Percentiles rank a stretch among this genome's conserved stretches.
phyloP scores from a whole-genome alignment of 2,113 vertebrate species.

The Anhinga anhinga region DNA sequence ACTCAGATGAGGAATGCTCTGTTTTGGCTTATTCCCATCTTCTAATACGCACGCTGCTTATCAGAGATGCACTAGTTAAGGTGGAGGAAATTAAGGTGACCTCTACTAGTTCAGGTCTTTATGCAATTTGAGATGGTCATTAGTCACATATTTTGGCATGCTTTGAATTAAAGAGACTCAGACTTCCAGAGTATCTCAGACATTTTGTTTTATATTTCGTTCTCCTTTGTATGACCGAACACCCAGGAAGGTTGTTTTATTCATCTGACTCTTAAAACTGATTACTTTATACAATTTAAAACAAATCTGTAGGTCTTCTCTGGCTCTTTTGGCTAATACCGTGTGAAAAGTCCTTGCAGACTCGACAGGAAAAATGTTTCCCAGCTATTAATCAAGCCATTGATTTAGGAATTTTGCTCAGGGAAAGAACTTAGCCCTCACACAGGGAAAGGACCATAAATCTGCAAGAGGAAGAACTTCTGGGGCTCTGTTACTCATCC shows the following conservation, averaged over 20 bases:
- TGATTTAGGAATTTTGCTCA: slow-evolving; percentile 56
- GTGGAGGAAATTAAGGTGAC: slow-evolving; percentile 67
- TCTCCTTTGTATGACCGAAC: neutral
- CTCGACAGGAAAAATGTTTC: neutral
- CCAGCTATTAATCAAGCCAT: slow-evolving; percentile 54
- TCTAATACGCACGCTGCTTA: neutral
- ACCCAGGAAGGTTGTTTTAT: neutral
- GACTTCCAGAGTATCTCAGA: neutral
- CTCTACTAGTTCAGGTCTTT: slow-evolving; percentile 47
- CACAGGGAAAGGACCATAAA: slow-evolving; percentile 4
- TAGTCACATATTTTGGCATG: slow-evolving; percentile 59
- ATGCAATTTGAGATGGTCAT: slow-evolving; percentile 61
- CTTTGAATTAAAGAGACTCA: neutral
- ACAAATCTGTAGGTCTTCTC: neutral
- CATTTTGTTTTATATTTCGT: neutral
- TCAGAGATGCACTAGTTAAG: slow-evolving; percentile 56
- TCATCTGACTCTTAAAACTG: neutral
- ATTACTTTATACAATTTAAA: neutral
- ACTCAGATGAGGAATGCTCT: neutral
- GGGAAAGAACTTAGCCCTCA: slow-evolving; percentile 46
- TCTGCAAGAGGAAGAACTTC: slow-evolving; percentile 39
- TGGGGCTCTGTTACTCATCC: slow-evolving; percentile 32
- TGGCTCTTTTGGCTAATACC: neutral
- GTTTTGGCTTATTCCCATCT: slow-evolving; percentile 26
- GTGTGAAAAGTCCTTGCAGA: neutral